Base-by-base conservation (phyloP, 2,113 vertebrate species). In the Synodontis membranacea region DNA sequence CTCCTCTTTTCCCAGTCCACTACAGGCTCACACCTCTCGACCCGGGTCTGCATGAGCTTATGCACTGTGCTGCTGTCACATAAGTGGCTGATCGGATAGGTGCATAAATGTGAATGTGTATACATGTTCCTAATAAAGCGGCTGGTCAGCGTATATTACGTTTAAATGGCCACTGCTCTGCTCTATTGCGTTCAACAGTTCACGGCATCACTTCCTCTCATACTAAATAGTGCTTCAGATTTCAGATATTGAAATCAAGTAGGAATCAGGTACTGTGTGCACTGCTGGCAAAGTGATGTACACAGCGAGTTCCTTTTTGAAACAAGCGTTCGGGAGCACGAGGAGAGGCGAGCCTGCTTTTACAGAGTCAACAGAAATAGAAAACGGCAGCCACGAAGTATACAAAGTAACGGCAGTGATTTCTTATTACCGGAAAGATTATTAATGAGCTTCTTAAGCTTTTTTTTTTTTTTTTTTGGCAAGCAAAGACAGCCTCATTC, bases 331-430 rank as follows among this genome's bases (percentile, higher is more conserved):
- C 39, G 5, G 31, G 58, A 58, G 15, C 37, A n/a, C 11, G 37
- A 75, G n/a, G 50, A 19, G 10, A 72, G 50, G 31, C 25, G 19
- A 10, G 52, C 28, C 23, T 56, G n/a, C 31, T 11, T 31, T 11
- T n/a, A 31, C 46, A 19, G 4, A 10, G 86, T 48, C 48, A 46
- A 64, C 28, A 34, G 15, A 48, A 60, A 28, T 25, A 15, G 72
- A 75, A 75, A 46, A 42, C 2, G 58, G n/a, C 54, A 75, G 46
- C 78, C 39, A 68, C 21, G 23, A 85, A 64, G 21, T 56, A 34
- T 74, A 37, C 50, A 48, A 62, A 75, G 74, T 42, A 54, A 79
- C n/a, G 62, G 88, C 75, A 80, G 81, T 88, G 88, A 88, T 44
- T 50, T 31, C 60, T 76, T 82, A 62, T 79, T 54, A 31, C 15